These are phyloP conservation scores for Dicyrtoma fusca DNA, from an alignment of 2,888 invertebrate species.

Conservation along the genomic window DNA sequence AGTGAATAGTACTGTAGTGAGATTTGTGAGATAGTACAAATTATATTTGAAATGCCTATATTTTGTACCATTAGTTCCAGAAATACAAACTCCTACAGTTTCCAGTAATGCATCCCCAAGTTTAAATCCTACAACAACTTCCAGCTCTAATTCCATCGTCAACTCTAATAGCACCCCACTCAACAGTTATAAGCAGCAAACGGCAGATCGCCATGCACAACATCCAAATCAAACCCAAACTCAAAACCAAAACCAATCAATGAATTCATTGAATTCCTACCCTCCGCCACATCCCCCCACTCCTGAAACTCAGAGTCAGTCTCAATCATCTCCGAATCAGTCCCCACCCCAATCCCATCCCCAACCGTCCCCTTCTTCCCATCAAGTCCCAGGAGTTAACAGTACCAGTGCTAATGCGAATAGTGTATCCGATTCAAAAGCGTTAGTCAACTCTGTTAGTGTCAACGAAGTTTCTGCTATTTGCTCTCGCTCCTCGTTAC, in stretches of 20 bases:
- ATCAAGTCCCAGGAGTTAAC: neutral
- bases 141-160: conserved; percentile 37
- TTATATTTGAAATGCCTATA: neutral
- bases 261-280: neutral
- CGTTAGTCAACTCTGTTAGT: conserved; percentile 62
- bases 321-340: conserved; percentile 26
- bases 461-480: conserved; percentile 63
- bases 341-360: too few species aligned
- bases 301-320: neutral
- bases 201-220: neutral
- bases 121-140: conserved; percentile 58
- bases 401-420: neutral
- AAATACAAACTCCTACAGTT: conserved; percentile 4
- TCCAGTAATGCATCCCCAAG: conserved; percentile 31
- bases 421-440: neutral
- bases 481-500: conserved; percentile 59
- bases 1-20: too few species aligned
- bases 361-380: conserved; percentile 14
- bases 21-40: too few species aligned
- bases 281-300: conserved; percentile 10
- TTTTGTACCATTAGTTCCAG: neutral
- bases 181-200: too few species aligned
- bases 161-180: conserved; percentile 9
- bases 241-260: neutral
- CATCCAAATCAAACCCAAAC: conserved; percentile 2